These are phyloP conservation scores for Choloepus hoffmanni DNA, from an alignment of 2,113 vertebrate genomes.

Conservation along the genomic window DNA sequence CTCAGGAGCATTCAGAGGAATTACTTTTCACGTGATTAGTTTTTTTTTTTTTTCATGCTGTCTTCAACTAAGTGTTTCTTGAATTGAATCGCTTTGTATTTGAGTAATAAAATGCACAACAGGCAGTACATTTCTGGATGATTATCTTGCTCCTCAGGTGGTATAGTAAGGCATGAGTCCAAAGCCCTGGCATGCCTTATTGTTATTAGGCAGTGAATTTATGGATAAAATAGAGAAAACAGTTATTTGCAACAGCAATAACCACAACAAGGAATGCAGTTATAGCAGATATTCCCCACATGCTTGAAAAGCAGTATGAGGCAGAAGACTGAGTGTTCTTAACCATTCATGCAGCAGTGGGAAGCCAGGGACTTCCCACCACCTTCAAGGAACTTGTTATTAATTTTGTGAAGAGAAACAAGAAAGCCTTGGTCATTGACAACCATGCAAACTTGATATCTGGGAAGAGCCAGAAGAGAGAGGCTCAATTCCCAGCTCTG, in stretches of 20 bases:
- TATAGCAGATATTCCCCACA: rapidly evolving
- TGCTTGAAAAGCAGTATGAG: background rate
- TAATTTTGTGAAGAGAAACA: background rate
- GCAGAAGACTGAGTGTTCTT: rapidly evolving
- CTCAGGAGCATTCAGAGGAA: background rate
- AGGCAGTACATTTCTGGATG: conserved; percentile 66
- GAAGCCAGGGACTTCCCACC: background rate
- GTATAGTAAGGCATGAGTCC: conserved; percentile 68
- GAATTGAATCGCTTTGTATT: conserved; percentile 52
- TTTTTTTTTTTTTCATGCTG: background rate
- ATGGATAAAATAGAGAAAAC: conserved; percentile 58
- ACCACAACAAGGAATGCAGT: background rate
- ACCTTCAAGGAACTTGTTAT: background rate
- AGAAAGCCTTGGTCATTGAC: background rate
- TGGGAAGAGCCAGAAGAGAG: background rate
- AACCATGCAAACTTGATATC: rapidly evolving
- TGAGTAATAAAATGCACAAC: conserved; percentile 70
- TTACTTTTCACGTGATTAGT: conserved; percentile 22
- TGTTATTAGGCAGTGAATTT: conserved; percentile 73
- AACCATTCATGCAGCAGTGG: rapidly evolving
- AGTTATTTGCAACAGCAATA: background rate
- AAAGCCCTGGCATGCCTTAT: conserved; percentile 50
- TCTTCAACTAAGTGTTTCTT: conserved; percentile 67
- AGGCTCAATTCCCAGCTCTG: background rate
- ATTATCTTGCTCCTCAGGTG: conserved; percentile 79